Conservation (phyloP, 2,888 invertebrate genomes). For the Nebria brevicollis region DNA sequence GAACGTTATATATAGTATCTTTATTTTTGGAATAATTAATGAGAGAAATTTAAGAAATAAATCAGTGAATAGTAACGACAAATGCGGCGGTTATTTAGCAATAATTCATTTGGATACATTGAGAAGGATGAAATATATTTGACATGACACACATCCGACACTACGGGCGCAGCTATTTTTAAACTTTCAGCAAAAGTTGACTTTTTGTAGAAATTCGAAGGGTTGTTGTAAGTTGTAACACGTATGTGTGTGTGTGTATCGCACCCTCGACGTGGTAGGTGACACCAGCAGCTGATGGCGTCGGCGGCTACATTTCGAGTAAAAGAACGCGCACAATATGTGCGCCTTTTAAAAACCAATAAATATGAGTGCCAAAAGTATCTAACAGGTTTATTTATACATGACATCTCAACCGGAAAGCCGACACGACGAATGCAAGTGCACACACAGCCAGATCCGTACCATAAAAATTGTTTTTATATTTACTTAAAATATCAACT, state of each 20-base stretch:
- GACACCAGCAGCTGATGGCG: constrained; percentile 44
- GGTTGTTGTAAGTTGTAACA: constrained; percentile 10
- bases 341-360: constrained; percentile 54
- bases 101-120: constrained; percentile 30
- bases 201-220: constrained; percentile 15
- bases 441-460: neutral
- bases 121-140: constrained; percentile 38
- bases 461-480: neutral
- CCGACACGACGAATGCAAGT: constrained; percentile 10
- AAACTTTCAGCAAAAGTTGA: constrained; percentile 36
- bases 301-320: constrained; percentile 17
- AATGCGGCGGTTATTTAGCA: constrained; percentile 10
- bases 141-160: constrained; percentile 29
- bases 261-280: constrained; percentile 5
- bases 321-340: constrained; percentile 50
- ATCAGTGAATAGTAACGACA: neutral
- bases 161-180: constrained; percentile 25
- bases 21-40: too few species aligned
- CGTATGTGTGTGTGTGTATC: neutral
- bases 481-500: too few species aligned
- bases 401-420: constrained; percentile 41
- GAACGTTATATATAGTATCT: too few species aligned
- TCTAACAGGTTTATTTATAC: constrained; percentile 47
- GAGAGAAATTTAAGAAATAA: neutral
- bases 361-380: constrained; percentile 52